phyloP scores from a whole-genome alignment of 2,888 invertebrate genomes.

The Sycophila texana region DNA sequence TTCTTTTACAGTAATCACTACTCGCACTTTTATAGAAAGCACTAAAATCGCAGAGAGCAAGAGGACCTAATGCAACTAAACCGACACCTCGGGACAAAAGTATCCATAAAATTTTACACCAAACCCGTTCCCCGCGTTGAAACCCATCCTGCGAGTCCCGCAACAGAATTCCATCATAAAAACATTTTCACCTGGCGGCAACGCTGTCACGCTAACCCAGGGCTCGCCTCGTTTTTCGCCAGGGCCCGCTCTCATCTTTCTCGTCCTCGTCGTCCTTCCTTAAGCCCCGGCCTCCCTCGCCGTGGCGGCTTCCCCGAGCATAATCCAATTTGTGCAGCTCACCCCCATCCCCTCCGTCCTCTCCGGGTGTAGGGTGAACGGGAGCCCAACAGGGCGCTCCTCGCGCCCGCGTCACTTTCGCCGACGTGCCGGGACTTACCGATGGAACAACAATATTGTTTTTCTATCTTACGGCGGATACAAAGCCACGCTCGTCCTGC shows the following conservation, averaged over 20 bases:
- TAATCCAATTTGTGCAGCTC: conserved; percentile 73
- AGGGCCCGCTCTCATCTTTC: conserved; percentile 37
- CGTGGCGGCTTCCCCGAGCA: conserved; percentile 61
- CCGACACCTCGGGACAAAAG: conserved; percentile 53
- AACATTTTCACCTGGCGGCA: conserved; percentile 34
- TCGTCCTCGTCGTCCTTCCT: conserved; percentile 30
- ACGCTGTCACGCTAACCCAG: not conserved
- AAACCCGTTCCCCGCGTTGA: too few species aligned
- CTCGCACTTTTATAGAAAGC: too few species aligned
- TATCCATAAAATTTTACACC: not conserved
- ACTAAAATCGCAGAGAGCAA: too few species aligned
- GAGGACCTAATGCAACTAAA: not conserved
- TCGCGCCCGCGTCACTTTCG: conserved; percentile 68
- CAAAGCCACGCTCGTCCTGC: conserved; percentile 24
- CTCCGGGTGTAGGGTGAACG: not conserved
- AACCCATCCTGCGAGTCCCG: not conserved
- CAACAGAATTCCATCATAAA: conserved; percentile 6
- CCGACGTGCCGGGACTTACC: conserved; percentile 71
- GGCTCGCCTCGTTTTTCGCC: conserved; percentile 40
- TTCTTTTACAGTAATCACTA: too few species aligned
- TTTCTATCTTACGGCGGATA: conserved; percentile 62
- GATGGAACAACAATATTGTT: conserved; percentile 74
- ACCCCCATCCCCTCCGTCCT: conserved; percentile 66
- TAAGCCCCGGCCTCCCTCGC: conserved; percentile 53
- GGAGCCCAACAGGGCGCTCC: conserved; percentile 56